Conservation (phyloP, 2,797 vertebrate genomes). For the Orientallactaga sibirica region DNA sequence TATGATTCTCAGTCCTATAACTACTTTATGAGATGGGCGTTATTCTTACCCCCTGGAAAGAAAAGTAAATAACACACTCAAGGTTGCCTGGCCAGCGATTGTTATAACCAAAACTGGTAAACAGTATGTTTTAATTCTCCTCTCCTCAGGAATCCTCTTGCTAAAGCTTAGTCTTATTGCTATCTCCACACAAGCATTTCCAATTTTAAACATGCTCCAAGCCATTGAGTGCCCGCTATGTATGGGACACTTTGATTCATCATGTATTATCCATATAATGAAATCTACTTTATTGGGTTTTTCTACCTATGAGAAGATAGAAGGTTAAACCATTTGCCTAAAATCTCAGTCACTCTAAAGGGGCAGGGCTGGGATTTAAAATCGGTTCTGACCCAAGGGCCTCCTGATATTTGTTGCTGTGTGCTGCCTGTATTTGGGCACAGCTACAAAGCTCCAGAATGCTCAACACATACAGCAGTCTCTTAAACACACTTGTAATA, state of each 20-base stretch:
- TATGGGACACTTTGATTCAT: neutral
- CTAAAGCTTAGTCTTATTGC: neutral
- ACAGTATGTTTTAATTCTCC: neutral
- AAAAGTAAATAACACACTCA: neutral
- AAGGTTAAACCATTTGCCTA: neutral
- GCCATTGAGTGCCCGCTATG: neutral
- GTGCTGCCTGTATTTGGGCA: neutral
- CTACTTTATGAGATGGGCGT: neutral
- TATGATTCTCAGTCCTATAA: neutral
- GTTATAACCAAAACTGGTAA: neutral
- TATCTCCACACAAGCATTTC: neutral
- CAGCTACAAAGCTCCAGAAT: neutral
- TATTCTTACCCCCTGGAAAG: neutral
- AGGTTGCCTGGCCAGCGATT: neutral
- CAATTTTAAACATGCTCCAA: slow-evolving; percentile 46
- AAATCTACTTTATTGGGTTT: neutral
- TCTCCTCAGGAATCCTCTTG: neutral
- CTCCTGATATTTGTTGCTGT: neutral
- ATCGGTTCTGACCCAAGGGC: neutral
- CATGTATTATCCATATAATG: slow-evolving; percentile 7
- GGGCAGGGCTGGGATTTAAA: neutral
- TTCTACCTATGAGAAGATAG: slow-evolving; percentile 13
- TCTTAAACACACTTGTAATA: neutral
- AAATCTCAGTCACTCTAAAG: neutral
- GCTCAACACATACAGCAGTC: neutral